Evolutionary conservation across 2,888 invertebrate species (phyloP).

Genomic region (Ceratothoa steindachneri): DNA sequence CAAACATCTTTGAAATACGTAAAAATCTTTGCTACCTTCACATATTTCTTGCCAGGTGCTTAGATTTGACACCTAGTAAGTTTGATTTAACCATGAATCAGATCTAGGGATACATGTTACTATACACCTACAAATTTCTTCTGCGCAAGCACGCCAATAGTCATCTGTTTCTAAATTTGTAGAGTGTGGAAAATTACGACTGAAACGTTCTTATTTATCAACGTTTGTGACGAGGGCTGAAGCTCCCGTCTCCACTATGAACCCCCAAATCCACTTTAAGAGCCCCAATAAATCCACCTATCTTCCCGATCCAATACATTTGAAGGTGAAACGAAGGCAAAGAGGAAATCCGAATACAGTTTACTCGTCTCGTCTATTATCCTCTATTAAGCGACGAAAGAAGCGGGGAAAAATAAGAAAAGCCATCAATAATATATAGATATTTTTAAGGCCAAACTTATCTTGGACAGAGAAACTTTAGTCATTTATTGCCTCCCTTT

Average conservation of each 20-base stretch:
- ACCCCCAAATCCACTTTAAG: neutral
- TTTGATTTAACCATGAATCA: too few relatives aligned
- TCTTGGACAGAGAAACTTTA: constrained; percentile 26
- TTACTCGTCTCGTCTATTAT: neutral
- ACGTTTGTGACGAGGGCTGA: neutral
- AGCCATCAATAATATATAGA: constrained; percentile 15
- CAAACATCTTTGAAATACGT: too few relatives aligned
- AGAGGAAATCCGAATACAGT: too few relatives aligned
- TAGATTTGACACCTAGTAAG: too few relatives aligned
- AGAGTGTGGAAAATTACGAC: neutral
- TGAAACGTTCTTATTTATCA: neutral
- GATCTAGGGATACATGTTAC: too few relatives aligned
- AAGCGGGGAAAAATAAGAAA: neutral
- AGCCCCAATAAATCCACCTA: neutral
- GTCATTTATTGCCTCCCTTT: constrained; percentile 37
- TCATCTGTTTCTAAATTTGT: too few relatives aligned
- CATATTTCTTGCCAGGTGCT: too few relatives aligned
- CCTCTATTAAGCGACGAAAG: too few relatives aligned
- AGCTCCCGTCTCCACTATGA: neutral
- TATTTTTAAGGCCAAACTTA: constrained; percentile 22
- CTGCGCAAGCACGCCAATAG: too few relatives aligned
- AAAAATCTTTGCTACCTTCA: too few relatives aligned
- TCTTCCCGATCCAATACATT: neutral
- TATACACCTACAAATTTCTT: too few relatives aligned
- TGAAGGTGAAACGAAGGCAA: too few relatives aligned